Percentiles rank a stretch among this genome's conserved stretches.
Conservation (phyloP, 2,797 vertebrate species). For the Tapera naevia region DNA sequence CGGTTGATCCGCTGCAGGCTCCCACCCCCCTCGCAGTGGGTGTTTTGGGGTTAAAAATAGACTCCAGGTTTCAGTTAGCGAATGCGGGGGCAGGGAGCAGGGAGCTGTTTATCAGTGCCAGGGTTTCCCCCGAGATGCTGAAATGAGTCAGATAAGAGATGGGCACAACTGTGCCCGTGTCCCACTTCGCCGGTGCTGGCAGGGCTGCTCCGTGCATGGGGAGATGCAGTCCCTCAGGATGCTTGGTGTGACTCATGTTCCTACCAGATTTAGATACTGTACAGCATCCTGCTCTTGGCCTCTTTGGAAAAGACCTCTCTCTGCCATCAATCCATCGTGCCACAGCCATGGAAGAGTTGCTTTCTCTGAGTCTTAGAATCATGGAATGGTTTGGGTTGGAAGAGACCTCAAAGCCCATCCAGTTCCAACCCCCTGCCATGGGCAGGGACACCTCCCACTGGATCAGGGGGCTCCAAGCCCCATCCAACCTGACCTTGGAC, state of each 20-base stretch:
- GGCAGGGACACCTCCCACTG: too few relatives aligned
- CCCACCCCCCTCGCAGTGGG: neutral
- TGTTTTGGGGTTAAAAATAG: constrained; percentile 64
- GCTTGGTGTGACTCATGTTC: fast-evolving
- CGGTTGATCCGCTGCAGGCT: neutral
- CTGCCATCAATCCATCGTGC: fast-evolving
- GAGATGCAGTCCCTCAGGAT: fast-evolving
- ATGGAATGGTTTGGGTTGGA: too few relatives aligned
- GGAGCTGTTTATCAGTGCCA: constrained; percentile 55
- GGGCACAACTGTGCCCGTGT: neutral
- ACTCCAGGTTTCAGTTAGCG: constrained; percentile 43
- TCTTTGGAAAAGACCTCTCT: fast-evolving
- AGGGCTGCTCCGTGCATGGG: fast-evolving
- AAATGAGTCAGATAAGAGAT: constrained; percentile 64
- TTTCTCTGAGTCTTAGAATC: too few relatives aligned
- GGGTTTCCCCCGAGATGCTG: constrained; percentile 26
- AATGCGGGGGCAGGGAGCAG: constrained; percentile 47
- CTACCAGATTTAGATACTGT: fast-evolving
- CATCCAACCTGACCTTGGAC: too few relatives aligned
- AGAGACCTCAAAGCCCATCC: too few relatives aligned
- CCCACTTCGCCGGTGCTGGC: neutral
- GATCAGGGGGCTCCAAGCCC: too few relatives aligned
- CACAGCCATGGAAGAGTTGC: neutral
- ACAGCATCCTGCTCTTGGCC: neutral
- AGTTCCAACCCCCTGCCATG: too few relatives aligned